Evolutionary conservation across 2,888 invertebrate species (phyloP), one percentile per base, ranked within the genome.

Genomic region (Spodoptera picta): DNA sequence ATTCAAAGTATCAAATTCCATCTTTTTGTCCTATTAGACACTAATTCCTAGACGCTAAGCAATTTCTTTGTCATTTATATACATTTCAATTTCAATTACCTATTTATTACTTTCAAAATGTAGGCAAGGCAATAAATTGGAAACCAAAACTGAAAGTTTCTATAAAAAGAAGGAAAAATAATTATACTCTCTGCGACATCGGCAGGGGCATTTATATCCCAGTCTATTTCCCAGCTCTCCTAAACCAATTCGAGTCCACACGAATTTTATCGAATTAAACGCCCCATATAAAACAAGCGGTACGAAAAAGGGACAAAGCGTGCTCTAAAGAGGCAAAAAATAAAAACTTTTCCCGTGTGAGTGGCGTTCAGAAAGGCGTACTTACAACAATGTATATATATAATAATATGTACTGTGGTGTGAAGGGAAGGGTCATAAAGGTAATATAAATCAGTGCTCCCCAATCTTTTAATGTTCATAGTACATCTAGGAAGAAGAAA

Each of bases 261-360:
- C 87, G 90, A 90, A 88, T 92, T 90, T 90, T 87, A 91, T 91
- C 90, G 87, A 90, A 91, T 90, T 91, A 92, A 90, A 89, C 88
- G 90, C 89, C 87, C 87, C 90, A 90, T 89, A 91, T 90, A 89
- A 90, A 90, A 90, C 87, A 91, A 90, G 86, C 86, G 88, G 85
- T 86, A 88, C 87, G 89, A 89, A 88, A 90, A 90, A 91, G 86
- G 89, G 90, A 87, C 87, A 87, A 88, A 85, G 83, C 86, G 88
- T 84, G 85, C 82, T 83, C 75, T 73, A 77, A 82, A 85, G 83
- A 79, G 83, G 83, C 83, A 86, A 86, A 81, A 88, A 87, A 87
- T 82, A 84, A 84, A 86, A 87, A 83, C 79, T 79, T 77, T 85
- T 84, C 87, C 71, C 73, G 81, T 68, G 69, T 73, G 79, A 73